Conservation (phyloP, 1,140 invertebrate genomes). For the Listronotus bonariensis region DNA sequence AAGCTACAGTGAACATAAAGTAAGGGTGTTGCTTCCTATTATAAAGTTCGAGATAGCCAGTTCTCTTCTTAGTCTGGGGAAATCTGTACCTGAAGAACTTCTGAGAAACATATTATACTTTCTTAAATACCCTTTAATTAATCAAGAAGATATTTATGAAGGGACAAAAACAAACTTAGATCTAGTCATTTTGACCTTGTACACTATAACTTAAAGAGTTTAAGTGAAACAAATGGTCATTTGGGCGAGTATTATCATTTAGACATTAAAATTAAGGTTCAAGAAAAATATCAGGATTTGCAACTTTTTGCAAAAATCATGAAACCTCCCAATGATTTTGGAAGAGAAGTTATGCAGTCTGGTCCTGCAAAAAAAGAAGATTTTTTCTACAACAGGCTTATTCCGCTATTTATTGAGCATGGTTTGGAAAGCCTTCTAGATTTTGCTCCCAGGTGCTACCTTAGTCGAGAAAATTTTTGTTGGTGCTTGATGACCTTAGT, state of each 20-base stretch:
- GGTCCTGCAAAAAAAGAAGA: constrained; percentile 13
- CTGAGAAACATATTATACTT: not conserved
- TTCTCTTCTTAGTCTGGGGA: not conserved
- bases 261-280: not conserved
- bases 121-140: constrained; percentile 11
- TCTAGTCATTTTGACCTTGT: not conserved
- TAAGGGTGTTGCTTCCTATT: constrained; percentile 9
- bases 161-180: constrained; percentile 4
- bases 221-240: constrained; percentile 10
- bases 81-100: not conserved
- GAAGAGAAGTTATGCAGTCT: not conserved
- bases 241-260: constrained; percentile 23
- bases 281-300: not conserved
- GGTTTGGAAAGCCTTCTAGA: constrained; percentile 1
- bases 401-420: constrained; percentile 2
- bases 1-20: not conserved
- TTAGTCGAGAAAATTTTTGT: not conserved
- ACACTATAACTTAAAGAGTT: not conserved
- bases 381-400: constrained; percentile 4
- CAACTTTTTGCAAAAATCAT: constrained; percentile 16
- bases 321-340: not conserved
- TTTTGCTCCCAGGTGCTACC: constrained; percentile 23
- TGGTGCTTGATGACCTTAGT: constrained; percentile 28
- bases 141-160: constrained; percentile 17
- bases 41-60: constrained; percentile 2